Evolutionary conservation across 37 sponge, comb jelly and placozoan genomes (phyloP).

Genomic region (Lycopodina hypogea): DNA sequence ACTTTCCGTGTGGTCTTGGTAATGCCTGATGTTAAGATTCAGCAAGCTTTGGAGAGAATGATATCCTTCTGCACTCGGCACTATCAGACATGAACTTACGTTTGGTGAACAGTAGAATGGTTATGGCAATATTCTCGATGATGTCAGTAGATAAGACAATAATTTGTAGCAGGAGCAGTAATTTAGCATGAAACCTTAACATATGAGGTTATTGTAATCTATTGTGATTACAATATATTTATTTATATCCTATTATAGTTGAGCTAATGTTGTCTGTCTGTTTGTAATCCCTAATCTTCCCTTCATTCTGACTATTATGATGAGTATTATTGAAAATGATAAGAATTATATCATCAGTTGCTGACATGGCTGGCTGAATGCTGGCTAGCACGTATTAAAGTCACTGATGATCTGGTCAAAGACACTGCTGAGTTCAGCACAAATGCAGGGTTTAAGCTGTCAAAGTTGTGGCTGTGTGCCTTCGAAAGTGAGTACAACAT

Average conservation of each 20-base stretch:
- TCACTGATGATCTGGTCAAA: constrained; percentile 47
- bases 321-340: constrained; percentile 41
- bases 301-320: too few relatives aligned
- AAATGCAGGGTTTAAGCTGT: constrained; percentile 47
- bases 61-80: constrained; percentile 50
- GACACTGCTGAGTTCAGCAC: constrained; percentile 68
- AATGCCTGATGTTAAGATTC: constrained; percentile 46
- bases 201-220: too few relatives aligned
- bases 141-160: too few relatives aligned
- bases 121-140: too few relatives aligned
- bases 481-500: constrained; percentile 67
- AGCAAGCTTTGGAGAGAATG: constrained; percentile 60
- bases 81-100: too few relatives aligned
- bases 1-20: constrained; percentile 64
- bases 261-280: too few relatives aligned
- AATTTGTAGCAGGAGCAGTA: too few relatives aligned
- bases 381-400: constrained; percentile 55
- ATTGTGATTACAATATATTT: too few relatives aligned
- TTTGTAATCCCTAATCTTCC: too few relatives aligned
- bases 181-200: too few relatives aligned
- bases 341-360: constrained; percentile 65
- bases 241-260: too few relatives aligned
- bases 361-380: constrained; percentile 71
- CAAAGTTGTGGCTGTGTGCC: constrained; percentile 58
- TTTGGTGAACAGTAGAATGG: too few relatives aligned